Evolutionary conservation across 2,888 invertebrate species (phyloP).

Genomic region (Eumacrocentrus americanus): DNA sequence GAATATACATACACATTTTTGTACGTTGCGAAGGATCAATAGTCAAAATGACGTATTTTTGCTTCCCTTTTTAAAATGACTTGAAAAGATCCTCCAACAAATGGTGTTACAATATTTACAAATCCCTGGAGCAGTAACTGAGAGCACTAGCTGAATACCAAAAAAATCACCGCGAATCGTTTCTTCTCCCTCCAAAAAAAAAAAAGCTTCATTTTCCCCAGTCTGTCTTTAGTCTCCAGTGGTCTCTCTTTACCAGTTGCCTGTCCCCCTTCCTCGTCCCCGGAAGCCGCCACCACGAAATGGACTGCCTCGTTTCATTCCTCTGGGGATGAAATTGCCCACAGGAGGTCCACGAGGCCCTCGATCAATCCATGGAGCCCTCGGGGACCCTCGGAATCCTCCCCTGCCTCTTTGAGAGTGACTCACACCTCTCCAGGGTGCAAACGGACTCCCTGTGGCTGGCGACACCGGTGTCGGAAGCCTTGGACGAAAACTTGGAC

Average conservation of each 20-base stretch:
- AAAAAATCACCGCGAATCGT: neutral
- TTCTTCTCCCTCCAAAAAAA: neutral
- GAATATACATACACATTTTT: neutral
- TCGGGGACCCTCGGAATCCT: slow-evolving; percentile 59
- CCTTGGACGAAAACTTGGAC: slow-evolving; percentile 45
- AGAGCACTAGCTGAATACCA: neutral
- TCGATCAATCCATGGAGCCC: slow-evolving; percentile 62
- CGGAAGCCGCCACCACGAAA: slow-evolving; percentile 56
- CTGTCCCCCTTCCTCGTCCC: slow-evolving; percentile 50
- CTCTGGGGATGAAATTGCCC: slow-evolving; percentile 49
- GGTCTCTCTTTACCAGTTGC: slow-evolving; percentile 53
- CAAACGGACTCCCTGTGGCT: slow-evolving; percentile 45
- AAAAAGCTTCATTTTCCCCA: slow-evolving; percentile 6
- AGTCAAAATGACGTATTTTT: too few relatives aligned
- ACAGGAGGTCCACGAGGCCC: slow-evolving; percentile 49
- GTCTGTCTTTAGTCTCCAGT: too few relatives aligned
- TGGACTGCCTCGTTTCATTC: slow-evolving; percentile 54
- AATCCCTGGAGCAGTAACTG: neutral
- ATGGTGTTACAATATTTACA: slow-evolving; percentile 8
- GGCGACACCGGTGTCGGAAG: slow-evolving; percentile 35
- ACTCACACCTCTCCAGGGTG: slow-evolving; percentile 58
- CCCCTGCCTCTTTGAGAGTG: slow-evolving; percentile 56
- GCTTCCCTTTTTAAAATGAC: too few relatives aligned
- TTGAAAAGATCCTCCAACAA: neutral
- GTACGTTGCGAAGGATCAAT: neutral